Conservation (phyloP, 2,888 invertebrate species). For the Platycnemis pennipes region DNA sequence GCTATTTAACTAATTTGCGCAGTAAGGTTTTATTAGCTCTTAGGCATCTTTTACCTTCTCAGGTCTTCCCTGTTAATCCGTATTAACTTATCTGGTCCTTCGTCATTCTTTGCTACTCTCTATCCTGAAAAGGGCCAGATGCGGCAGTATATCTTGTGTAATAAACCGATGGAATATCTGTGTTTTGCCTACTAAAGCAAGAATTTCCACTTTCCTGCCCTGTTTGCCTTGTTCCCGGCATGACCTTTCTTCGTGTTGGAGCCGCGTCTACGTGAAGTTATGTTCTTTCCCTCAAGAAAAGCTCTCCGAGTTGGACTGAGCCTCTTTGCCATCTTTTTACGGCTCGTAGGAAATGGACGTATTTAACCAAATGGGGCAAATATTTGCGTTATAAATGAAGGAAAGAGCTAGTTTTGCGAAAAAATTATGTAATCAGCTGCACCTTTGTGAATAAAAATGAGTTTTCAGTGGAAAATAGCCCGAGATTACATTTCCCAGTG, state of each 20-base stretch:
- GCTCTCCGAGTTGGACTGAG: background rate
- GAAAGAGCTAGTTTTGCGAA: background rate
- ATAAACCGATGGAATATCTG: too few species aligned
- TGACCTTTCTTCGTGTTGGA: background rate
- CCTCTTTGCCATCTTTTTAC: background rate
- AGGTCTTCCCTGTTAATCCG: too few species aligned
- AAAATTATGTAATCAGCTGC: too few species aligned
- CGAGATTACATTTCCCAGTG: background rate
- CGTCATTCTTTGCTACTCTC: too few species aligned
- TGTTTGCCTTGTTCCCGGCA: background rate
- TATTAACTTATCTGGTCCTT: too few species aligned
- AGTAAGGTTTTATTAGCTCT: too few species aligned
- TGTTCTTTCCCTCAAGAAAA: background rate
- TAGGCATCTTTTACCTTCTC: too few species aligned
- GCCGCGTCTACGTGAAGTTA: background rate
- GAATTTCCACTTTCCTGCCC: background rate
- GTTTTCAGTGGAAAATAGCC: background rate
- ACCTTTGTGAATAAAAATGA: background rate
- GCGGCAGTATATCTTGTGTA: too few species aligned
- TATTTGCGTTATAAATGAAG: background rate
- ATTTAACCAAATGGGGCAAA: background rate
- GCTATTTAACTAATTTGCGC: too few species aligned
- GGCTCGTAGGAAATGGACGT: background rate
- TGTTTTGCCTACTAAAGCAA: background rate
- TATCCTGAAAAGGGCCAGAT: too few species aligned